Evolutionary conservation across 2,797 vertebrate genomes (phyloP).

Genomic region (Artibeus lituratus): DNA sequence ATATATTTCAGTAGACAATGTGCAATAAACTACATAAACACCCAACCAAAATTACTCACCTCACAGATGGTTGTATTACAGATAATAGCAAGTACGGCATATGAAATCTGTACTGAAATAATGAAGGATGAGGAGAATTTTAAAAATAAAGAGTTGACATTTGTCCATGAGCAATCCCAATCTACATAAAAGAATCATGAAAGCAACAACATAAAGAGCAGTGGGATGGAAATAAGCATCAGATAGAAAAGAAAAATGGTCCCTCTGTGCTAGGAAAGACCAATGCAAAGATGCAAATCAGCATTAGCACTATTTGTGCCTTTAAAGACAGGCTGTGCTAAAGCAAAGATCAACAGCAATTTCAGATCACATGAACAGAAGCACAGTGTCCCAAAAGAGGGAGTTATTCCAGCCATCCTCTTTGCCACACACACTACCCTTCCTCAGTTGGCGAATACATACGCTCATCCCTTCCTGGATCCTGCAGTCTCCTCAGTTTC

Average conservation of each 20-base stretch:
- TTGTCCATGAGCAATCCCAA: neutral
- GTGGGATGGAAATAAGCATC: neutral
- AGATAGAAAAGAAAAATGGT: neutral
- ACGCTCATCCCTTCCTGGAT: neutral
- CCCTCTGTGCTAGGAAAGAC: neutral
- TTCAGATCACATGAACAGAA: neutral
- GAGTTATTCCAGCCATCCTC: neutral
- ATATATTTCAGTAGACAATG: neutral
- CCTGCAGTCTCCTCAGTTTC: neutral
- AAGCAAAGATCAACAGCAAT: neutral
- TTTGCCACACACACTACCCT: neutral
- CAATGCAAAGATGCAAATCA: neutral
- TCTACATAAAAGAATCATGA: neutral
- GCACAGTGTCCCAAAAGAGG: neutral
- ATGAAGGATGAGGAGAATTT: neutral
- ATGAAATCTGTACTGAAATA: neutral
- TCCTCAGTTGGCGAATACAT: neutral
- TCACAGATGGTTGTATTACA: neutral
- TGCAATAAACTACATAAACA: constrained; percentile 18
- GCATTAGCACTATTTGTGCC: neutral
- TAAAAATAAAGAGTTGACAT: neutral
- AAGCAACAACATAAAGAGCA: neutral
- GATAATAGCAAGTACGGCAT: neutral
- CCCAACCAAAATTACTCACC: neutral
- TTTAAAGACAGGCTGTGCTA: neutral